phyloP scores from a whole-genome alignment of 2,888 invertebrate species.

The Campaea margaritaria region DNA sequence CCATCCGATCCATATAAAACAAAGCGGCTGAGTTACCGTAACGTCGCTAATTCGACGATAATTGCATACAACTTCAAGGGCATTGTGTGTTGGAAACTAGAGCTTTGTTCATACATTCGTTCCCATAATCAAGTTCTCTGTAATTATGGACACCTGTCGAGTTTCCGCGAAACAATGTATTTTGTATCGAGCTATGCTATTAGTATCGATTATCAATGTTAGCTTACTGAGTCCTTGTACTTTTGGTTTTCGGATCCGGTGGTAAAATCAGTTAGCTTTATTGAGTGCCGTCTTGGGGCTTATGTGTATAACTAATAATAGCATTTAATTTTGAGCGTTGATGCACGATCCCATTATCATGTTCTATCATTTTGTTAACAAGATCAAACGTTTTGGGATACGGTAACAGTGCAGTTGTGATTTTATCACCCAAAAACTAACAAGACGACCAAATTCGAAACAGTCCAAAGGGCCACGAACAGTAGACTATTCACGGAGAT shows the following conservation, averaged over 20 bases:
- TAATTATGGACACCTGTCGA: constrained; percentile 26
- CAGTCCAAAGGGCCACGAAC: too few species aligned
- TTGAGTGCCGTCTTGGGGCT: too few species aligned
- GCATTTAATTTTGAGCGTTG: too few species aligned
- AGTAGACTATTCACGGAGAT: too few species aligned
- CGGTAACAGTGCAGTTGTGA: too few species aligned
- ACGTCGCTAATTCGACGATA: constrained; percentile 39
- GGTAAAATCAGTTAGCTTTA: too few species aligned
- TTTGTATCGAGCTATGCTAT: background rate
- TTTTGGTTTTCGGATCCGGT: background rate
- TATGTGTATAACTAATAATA: too few species aligned
- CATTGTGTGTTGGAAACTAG: constrained; percentile 36
- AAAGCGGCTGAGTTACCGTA: constrained; percentile 29
- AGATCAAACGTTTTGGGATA: too few species aligned
- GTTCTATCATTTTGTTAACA: too few species aligned
- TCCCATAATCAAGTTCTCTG: constrained; percentile 12
- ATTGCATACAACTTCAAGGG: constrained; percentile 44
- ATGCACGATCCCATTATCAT: too few species aligned
- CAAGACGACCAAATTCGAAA: too few species aligned
- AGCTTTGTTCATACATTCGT: constrained; percentile 5
- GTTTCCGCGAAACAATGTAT: constrained; percentile 18
- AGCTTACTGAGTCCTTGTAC: background rate
- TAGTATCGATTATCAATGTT: constrained; percentile 32
- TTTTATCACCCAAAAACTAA: too few species aligned
- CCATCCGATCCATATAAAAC: constrained; percentile 20